Evolutionary conservation across 2,797 vertebrate species (phyloP).

Genomic region (Carcharodon carcharias): DNA sequence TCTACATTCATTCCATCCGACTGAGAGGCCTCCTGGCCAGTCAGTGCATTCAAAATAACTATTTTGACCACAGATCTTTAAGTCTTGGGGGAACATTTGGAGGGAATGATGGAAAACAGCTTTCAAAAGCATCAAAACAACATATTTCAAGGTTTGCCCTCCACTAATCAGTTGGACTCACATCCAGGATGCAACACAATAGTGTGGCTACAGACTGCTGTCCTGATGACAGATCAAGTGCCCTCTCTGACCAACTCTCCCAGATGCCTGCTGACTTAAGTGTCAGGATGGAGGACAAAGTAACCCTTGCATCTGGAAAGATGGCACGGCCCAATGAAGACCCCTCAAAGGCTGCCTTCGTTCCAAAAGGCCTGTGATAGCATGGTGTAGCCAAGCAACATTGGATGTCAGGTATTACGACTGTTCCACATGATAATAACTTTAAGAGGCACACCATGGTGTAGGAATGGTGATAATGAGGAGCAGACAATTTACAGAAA

Average conservation of each 20-base stretch:
- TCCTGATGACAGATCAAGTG: not conserved
- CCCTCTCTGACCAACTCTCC: not conserved
- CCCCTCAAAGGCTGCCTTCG: not conserved
- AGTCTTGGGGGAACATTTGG: not conserved
- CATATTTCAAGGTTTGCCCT: not conserved
- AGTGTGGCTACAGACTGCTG: not conserved
- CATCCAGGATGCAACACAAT: not conserved
- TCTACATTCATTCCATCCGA: not conserved
- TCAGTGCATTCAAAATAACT: not conserved
- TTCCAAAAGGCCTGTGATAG: not conserved
- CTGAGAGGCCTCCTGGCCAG: not conserved
- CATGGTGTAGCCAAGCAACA: not conserved
- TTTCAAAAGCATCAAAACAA: not conserved
- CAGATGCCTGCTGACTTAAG: not conserved
- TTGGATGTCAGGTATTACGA: not conserved
- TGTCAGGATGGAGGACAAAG: not conserved
- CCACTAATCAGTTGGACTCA: not conserved
- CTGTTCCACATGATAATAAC: not conserved
- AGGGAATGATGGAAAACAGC: not conserved
- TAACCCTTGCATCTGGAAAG: not conserved
- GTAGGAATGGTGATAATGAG: not conserved
- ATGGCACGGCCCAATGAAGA: not conserved
- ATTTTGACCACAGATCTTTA: not conserved
- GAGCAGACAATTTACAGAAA: not conserved
- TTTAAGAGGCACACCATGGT: not conserved